A percentile compares a stretch with the other conserved stretches of the same genome.
phyloP scores from a whole-genome alignment of 2,797 vertebrate genomes.

The Amphiprion clarkii region DNA sequence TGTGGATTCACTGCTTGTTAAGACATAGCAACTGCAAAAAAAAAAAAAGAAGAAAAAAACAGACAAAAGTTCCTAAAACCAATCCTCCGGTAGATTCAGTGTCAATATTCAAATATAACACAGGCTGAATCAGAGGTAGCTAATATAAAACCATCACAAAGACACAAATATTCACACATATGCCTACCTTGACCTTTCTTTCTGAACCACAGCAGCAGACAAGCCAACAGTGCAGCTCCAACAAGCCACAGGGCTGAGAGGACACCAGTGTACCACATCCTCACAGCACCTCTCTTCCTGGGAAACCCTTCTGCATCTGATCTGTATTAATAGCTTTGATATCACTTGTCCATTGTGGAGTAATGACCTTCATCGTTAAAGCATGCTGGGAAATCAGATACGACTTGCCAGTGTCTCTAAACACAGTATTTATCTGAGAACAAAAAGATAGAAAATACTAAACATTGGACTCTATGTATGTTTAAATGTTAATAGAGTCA shows the following conservation, averaged over 20 bases:
- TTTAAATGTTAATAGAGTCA: neutral
- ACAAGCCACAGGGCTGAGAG: conserved; percentile 39
- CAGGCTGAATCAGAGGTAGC: conserved; percentile 10
- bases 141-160: neutral
- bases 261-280: conserved; percentile 58
- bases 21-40: neutral
- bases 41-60: neutral
- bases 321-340: conserved; percentile 70
- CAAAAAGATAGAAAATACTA: too few species aligned
- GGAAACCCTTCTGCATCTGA: conserved; percentile 35
- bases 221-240: conserved; percentile 34
- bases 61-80: neutral
- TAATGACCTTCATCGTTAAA: conserved; percentile 38
- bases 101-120: conserved; percentile 3
- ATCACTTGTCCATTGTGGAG: conserved; percentile 48
- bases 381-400: conserved; percentile 35
- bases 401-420: conserved; percentile 4
- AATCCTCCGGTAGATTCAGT: neutral
- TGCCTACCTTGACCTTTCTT: conserved; percentile 51
- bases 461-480: too few species aligned
- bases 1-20: too few species aligned
- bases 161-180: neutral
- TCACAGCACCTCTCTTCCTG: conserved; percentile 11
- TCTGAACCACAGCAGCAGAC: conserved; percentile 54
- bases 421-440: neutral